These are phyloP conservation scores for Lepidocolaptes lacrymiger DNA, from an alignment of 2,797 vertebrate genomes.

Conservation along the genomic window DNA sequence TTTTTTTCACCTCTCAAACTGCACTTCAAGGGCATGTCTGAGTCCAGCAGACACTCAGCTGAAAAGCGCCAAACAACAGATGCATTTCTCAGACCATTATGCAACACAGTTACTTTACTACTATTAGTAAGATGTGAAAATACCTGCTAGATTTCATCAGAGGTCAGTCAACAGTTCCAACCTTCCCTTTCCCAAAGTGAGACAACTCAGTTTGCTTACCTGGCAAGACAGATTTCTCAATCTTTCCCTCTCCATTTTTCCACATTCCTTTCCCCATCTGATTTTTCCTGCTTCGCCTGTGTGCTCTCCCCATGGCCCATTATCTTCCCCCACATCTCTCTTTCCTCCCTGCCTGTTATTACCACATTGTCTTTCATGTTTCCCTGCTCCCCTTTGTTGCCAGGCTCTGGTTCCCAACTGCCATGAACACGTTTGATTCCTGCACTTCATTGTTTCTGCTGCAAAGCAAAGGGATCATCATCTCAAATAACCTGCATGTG, in stretches of 20 bases:
- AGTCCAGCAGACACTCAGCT: background rate
- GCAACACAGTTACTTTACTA: background rate
- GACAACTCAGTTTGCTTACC: background rate
- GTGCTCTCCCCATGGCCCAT: background rate
- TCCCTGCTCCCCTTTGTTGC: background rate
- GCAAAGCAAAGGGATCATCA: background rate
- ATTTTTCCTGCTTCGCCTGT: conserved; percentile 33
- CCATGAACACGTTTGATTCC: background rate
- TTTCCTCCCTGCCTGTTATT: conserved; percentile 1
- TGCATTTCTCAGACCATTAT: background rate
- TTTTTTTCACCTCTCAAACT: background rate
- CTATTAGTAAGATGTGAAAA: conserved; percentile 21
- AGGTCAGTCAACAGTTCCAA: conserved; percentile 23
- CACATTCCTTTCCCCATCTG: conserved; percentile 24
- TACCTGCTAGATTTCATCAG: background rate
- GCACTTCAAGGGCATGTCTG: background rate
- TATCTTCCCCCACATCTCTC: conserved; percentile 43
- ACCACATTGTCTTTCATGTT: conserved; percentile 14
- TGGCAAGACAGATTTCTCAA: conserved; percentile 12
- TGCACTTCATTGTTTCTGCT: background rate
- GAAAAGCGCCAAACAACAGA: background rate
- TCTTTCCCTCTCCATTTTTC: conserved; percentile 25
- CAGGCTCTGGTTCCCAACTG: background rate
- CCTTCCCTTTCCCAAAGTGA: background rate
- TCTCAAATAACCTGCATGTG: background rate